A percentile compares a stretch with the other conserved stretches of the same genome.
These are phyloP conservation scores for Pyrrhosoma nymphula DNA, from an alignment of 2,888 invertebrate species.

Conservation along the genomic window DNA sequence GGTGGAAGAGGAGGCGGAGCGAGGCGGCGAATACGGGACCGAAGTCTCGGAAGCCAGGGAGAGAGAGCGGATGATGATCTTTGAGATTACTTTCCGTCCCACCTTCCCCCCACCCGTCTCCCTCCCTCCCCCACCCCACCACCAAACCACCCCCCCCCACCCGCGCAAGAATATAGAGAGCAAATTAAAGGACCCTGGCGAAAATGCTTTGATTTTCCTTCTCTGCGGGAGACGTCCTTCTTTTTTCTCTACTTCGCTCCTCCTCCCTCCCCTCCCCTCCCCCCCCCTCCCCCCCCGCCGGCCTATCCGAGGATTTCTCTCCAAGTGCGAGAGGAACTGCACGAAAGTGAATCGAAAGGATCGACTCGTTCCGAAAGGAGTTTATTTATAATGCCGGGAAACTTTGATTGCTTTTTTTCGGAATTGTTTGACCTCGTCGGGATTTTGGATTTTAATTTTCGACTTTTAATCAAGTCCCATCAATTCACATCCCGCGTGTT, in stretches of 20 bases:
- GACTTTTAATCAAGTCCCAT: constrained; percentile 2
- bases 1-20: neutral
- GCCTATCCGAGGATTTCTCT: no score
- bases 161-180: neutral
- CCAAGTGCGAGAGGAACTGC: neutral
- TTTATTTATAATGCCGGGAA: neutral
- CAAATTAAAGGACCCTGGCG: constrained; percentile 9
- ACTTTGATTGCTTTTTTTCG: constrained; percentile 11
- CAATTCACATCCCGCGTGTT: neutral
- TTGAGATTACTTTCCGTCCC: neutral
- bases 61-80: neutral
- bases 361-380: neutral
- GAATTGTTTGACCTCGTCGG: neutral
- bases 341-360: neutral
- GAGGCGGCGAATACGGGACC: neutral
- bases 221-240: neutral
- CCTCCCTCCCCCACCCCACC: neutral
- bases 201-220: constrained; percentile 24
- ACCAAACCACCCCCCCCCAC: neutral
- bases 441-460: neutral
- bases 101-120: neutral
- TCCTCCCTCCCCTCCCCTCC: neutral
- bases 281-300: neutral
- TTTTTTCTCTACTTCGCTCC: neutral
- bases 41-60: no score